Conservation (phyloP, 2,797 vertebrate genomes). For the Erithacus rubecula region DNA sequence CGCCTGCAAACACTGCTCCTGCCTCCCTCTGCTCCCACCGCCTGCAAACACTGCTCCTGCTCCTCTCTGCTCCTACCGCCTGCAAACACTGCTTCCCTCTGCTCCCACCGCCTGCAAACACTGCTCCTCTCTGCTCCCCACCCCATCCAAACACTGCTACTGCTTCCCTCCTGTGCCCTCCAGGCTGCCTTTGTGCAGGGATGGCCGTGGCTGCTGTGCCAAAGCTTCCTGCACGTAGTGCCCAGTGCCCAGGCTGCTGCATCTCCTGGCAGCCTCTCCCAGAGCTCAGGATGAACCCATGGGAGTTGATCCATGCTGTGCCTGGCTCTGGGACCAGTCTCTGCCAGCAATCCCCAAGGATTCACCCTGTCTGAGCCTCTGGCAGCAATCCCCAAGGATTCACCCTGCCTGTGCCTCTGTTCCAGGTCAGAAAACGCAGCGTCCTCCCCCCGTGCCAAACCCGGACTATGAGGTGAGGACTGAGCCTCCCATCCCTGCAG, state of each 20-base stretch:
- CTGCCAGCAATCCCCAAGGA: accelerated
- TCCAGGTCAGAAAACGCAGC: constrained; percentile 73
- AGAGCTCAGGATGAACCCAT: background rate
- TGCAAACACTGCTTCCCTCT: too few relatives aligned
- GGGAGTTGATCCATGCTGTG: accelerated
- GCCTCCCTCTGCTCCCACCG: too few relatives aligned
- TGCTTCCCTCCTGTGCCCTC: background rate
- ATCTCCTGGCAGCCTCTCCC: background rate
- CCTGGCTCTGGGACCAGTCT: background rate
- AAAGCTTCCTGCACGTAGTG: background rate
- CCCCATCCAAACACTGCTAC: too few relatives aligned
- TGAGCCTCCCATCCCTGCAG: background rate
- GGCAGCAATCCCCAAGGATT: background rate
- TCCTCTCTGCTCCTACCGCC: background rate
- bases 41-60: too few relatives aligned
- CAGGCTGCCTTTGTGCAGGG: background rate
- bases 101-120: too few relatives aligned
- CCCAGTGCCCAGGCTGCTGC: background rate
- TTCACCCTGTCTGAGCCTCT: background rate
- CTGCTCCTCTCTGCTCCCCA: accelerated
- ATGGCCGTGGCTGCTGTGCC: background rate
- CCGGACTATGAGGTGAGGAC: constrained; percentile 79
- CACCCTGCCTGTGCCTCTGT: background rate
- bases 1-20: too few relatives aligned
- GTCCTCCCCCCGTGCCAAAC: constrained; percentile 78